These are phyloP conservation scores for Pipistrellus pygmaeus DNA, from an alignment of 2,797 vertebrate species.

Conservation along the genomic window DNA sequence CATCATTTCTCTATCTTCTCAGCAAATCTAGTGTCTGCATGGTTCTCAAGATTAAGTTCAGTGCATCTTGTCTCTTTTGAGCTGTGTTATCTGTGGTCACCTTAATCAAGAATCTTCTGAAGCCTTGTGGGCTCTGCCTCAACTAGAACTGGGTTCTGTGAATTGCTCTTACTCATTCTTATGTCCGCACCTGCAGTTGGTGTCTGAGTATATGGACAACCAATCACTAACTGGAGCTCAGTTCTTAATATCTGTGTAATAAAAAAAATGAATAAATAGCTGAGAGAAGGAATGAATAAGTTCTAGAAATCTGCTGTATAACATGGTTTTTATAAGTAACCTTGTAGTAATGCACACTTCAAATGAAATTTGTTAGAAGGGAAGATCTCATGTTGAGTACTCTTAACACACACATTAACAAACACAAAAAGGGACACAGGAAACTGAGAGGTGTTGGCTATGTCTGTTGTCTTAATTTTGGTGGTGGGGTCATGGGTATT, in stretches of 20 bases:
- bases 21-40: neutral
- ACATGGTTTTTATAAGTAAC: neutral
- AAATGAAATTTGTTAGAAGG: neutral
- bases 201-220: neutral
- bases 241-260: neutral
- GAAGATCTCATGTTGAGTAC: neutral
- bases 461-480: neutral
- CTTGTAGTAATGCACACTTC: fast-evolving
- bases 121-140: no score
- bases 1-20: neutral
- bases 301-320: neutral
- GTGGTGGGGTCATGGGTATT: neutral
- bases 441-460: neutral
- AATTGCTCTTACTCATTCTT: neutral
- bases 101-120: neutral
- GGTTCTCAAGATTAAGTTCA: neutral
- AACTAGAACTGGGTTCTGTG: neutral
- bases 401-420: neutral
- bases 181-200: neutral
- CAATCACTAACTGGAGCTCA: fast-evolving
- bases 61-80: neutral
- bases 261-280: neutral
- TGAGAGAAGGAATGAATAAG: neutral
- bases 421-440: neutral
- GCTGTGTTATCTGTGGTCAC: neutral